These are phyloP conservation scores for Choloepus didactylus DNA, from an alignment of 2,797 vertebrate species.

Conservation along the genomic window DNA sequence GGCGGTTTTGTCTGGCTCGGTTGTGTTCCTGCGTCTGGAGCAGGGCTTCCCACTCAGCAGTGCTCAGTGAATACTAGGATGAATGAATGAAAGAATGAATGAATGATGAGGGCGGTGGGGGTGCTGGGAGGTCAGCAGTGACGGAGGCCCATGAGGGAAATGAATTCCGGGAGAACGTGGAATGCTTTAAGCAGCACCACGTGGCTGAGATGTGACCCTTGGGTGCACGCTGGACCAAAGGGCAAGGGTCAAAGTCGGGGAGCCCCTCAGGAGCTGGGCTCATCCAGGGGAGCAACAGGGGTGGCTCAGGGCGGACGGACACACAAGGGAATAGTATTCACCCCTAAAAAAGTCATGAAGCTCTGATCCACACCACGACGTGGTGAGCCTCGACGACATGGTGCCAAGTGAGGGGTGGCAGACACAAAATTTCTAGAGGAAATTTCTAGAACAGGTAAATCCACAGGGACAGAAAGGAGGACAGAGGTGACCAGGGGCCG, in stretches of 20 bases:
- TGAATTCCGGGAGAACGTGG: neutral
- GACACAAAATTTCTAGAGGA: too few relatives aligned
- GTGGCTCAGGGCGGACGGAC: too few relatives aligned
- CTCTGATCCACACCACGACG: too few relatives aligned
- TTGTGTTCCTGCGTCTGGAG: neutral
- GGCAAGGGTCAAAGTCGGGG: neutral
- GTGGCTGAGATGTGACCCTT: fast-evolving
- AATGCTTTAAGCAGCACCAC: neutral
- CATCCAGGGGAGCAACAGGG: too few relatives aligned
- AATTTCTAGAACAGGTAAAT: too few relatives aligned
- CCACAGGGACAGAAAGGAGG: too few relatives aligned
- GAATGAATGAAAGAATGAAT: neutral
- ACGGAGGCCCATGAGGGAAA: neutral
- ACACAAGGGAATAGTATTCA: too few relatives aligned
- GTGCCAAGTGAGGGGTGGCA: too few relatives aligned
- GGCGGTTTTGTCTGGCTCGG: neutral
- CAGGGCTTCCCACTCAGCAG: neutral
- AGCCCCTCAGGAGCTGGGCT: neutral
- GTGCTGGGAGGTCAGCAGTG: neutral
- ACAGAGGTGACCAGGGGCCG: too few relatives aligned
- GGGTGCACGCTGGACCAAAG: neutral
- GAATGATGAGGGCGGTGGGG: neutral
- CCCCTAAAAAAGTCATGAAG: too few relatives aligned
- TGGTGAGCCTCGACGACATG: too few relatives aligned
- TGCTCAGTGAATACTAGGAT: neutral